Conservation (phyloP, 2,113 vertebrate species). For the Fulmarus glacialis region DNA sequence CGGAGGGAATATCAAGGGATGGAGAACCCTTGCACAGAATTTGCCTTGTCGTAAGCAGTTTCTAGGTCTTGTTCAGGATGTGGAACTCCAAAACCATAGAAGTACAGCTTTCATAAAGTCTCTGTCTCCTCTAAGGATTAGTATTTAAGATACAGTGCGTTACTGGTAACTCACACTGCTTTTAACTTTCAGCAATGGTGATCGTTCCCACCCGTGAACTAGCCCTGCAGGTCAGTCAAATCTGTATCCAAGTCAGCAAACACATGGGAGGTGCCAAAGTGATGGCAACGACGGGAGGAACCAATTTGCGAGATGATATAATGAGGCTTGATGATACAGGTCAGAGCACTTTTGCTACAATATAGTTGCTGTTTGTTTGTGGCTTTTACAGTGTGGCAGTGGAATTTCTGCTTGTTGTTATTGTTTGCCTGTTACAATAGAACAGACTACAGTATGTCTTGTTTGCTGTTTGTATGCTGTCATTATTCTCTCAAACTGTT, state of each 20-base stretch:
- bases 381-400: not conserved
- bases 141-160: not conserved
- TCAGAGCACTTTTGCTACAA: constrained; percentile 26
- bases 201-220: constrained; percentile 98
- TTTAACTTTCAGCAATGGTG: constrained; percentile 86
- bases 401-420: not conserved
- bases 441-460: not conserved
- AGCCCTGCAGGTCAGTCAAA: constrained; percentile 99
- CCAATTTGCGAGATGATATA: constrained; percentile 98
- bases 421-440: not conserved
- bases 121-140: not conserved
- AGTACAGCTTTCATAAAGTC: not conserved
- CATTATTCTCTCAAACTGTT: not conserved
- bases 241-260: constrained; percentile 99
- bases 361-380: not conserved
- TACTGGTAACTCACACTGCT: not conserved
- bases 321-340: constrained; percentile 99
- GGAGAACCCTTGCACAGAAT: not conserved
- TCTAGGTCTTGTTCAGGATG: not conserved
- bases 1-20: not conserved
- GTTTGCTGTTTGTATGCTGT: not conserved
- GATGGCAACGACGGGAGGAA: constrained; percentile 99
- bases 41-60: not conserved
- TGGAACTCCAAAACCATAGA: not conserved
- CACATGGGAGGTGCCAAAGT: constrained; percentile 99